Percentiles rank a stretch among this genome's conserved stretches.
Evolutionary conservation across 2,888 invertebrate genomes (phyloP).

Genomic region (Anthrax anthrax): DNA sequence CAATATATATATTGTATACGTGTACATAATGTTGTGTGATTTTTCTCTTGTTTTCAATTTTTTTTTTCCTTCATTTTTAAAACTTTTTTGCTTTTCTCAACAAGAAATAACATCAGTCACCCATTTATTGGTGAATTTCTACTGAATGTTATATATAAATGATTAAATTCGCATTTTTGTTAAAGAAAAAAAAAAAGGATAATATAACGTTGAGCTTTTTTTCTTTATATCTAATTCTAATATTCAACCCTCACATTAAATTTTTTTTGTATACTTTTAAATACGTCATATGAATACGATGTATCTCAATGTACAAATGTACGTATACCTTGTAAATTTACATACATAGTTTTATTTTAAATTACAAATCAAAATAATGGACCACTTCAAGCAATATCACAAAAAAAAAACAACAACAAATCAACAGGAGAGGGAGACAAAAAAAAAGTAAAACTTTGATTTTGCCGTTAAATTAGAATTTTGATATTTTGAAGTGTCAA

Average conservation of each 20-base stretch:
- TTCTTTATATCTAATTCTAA: not conserved
- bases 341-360: not conserved
- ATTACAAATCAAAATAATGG: not conserved
- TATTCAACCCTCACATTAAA: conserved; percentile 2
- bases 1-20: no score
- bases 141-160: conserved; percentile 1
- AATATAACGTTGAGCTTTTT: not conserved
- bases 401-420: no score
- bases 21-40: no score
- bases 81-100: not conserved
- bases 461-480: no score
- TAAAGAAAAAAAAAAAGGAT: not conserved
- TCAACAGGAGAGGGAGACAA: no score
- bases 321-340: no score
- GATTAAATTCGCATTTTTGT: not conserved
- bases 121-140: conserved; percentile 3
- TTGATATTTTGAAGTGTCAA: conserved; percentile 4
- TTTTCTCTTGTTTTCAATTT: not conserved
- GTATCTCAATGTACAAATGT: no score
- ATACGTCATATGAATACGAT: no score
- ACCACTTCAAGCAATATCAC: conserved; percentile 1
- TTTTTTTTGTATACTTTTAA: no score
- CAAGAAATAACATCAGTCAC: conserved; percentile 2
- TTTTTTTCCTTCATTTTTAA: not conserved
- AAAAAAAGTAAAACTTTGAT: no score